Conservation (phyloP, 2,797 vertebrate genomes). For the Podarcis lilfordi region DNA sequence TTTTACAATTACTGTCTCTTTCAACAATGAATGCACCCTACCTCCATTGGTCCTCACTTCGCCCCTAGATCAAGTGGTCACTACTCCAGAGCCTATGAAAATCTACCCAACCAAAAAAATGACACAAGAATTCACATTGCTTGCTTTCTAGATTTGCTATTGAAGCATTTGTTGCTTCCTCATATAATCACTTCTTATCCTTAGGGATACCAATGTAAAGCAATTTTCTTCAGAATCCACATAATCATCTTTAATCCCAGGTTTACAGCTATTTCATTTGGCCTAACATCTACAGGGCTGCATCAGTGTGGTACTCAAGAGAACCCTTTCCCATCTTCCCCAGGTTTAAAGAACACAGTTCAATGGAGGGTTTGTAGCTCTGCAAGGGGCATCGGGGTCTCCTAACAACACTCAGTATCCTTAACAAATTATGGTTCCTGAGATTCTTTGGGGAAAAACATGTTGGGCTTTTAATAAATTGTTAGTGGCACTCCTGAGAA, state of each 20-base stretch:
- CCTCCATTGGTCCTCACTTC: not conserved
- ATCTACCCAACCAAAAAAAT: not conserved
- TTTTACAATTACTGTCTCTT: not conserved
- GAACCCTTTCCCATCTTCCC: not conserved
- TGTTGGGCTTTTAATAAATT: too few relatives aligned
- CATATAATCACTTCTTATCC: not conserved
- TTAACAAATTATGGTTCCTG: too few relatives aligned
- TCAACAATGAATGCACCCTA: not conserved
- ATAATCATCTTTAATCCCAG: not conserved
- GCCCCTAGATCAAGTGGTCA: not conserved
- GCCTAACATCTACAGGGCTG: not conserved
- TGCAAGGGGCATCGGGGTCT: too few relatives aligned
- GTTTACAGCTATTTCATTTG: not conserved
- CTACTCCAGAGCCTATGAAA: not conserved
- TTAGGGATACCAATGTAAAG: not conserved
- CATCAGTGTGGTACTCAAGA: not conserved
- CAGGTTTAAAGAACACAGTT: not conserved
- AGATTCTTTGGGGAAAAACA: too few relatives aligned
- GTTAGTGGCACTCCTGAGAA: not conserved
- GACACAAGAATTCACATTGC: not conserved
- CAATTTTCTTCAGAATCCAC: constrained; percentile 11
- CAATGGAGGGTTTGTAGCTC: too few relatives aligned
- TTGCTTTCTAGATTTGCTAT: not conserved
- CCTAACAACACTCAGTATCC: too few relatives aligned
- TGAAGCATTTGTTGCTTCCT: not conserved